A percentile compares a stretch with the other conserved stretches of the same genome.
These are phyloP conservation scores for Cheumatopsyche charites DNA, from an alignment of 1,140 invertebrate species.

Conservation along the genomic window DNA sequence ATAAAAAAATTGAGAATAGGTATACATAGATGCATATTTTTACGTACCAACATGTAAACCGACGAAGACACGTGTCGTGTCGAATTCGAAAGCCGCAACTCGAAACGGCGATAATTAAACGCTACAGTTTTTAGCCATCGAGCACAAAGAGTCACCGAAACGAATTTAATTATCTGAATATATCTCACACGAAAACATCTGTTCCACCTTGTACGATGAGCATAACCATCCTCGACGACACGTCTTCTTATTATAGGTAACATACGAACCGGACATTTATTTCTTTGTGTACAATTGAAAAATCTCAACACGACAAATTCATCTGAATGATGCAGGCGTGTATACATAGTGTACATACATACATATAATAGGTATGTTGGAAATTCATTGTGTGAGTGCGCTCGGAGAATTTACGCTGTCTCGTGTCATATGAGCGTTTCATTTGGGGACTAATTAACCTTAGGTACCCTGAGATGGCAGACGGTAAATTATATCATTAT, in stretches of 20 bases:
- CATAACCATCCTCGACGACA: not conserved
- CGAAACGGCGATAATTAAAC: too few relatives aligned
- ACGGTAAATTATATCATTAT: slow-evolving; percentile 36
- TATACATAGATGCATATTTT: too few relatives aligned
- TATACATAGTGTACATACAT: slow-evolving; percentile 2
- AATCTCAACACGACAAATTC: not conserved
- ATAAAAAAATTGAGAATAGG: too few relatives aligned
- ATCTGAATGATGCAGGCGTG: not conserved
- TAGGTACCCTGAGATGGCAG: not conserved
- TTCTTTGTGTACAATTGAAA: not conserved
- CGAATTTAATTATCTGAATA: slow-evolving; percentile 25
- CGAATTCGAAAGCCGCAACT: too few relatives aligned
- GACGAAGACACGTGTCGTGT: too few relatives aligned
- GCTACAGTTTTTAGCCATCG: too few relatives aligned
- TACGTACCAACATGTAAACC: too few relatives aligned
- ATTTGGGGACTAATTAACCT: slow-evolving; percentile 35
- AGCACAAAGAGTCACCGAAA: not conserved
- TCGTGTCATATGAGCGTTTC: slow-evolving; percentile 32
- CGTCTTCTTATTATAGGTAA: slow-evolving; percentile 3
- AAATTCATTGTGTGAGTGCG: not conserved
- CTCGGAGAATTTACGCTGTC: not conserved
- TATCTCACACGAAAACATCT: slow-evolving; percentile 23
- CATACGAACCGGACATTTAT: not conserved
- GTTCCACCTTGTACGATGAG: slow-evolving; percentile 9
- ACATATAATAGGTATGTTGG: too few relatives aligned